Percentiles rank a stretch among this genome's conserved stretches.
Evolutionary conservation across 2,797 vertebrate species (phyloP).

Genomic region (Cyprinella venusta): DNA sequence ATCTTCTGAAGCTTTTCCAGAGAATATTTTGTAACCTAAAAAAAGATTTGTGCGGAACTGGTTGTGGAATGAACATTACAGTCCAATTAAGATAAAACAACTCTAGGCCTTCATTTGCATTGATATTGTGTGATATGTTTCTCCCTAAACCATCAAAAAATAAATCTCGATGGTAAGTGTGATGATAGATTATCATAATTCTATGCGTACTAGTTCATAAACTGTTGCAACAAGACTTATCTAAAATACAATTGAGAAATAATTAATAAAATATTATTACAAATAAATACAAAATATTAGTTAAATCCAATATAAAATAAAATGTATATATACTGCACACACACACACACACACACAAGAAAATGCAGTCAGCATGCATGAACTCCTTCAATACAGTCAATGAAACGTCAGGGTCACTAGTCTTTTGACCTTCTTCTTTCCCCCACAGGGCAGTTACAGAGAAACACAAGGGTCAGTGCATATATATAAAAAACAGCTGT

Average conservation of each 20-base stretch:
- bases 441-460: background rate
- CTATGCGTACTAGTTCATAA: too few species aligned
- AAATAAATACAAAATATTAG: background rate
- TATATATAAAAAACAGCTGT: background rate
- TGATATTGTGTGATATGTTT: background rate
- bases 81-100: background rate
- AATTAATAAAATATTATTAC: background rate
- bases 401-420: background rate
- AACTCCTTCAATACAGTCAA: background rate
- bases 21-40: background rate
- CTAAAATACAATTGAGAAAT: background rate
- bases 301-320: too few species aligned
- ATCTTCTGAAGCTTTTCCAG: slow-evolving; percentile 11
- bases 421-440: background rate
- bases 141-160: background rate
- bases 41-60: background rate
- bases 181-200: background rate
- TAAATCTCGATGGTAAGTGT: background rate
- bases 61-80: background rate
- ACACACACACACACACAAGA: too few species aligned
- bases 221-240: background rate
- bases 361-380: background rate
- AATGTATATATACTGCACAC: too few species aligned
- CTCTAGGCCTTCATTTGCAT: background rate
- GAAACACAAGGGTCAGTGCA: background rate